phyloP scores from a whole-genome alignment of 2,113 vertebrate species.

The Sylvicapra grimmia region DNA sequence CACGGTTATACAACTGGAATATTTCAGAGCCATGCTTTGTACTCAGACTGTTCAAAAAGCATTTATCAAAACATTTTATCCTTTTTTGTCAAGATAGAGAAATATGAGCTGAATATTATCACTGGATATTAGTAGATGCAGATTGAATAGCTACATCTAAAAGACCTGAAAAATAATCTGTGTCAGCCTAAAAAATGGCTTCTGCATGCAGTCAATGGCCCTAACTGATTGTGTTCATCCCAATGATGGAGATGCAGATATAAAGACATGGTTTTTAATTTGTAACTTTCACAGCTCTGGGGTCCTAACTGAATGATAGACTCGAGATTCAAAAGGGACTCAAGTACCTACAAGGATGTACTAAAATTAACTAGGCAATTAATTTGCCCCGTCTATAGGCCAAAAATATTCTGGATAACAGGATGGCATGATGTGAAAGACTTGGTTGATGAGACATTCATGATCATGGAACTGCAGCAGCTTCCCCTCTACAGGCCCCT shows the following conservation, averaged over 20 bases:
- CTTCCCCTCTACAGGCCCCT: neutral
- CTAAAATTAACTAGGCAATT: neutral
- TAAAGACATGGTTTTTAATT: neutral
- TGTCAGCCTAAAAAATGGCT: neutral
- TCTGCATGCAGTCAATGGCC: neutral
- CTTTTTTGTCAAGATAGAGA: neutral
- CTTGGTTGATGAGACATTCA: neutral
- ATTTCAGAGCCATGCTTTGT: conserved; percentile 3
- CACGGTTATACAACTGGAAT: neutral
- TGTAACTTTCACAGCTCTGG: neutral
- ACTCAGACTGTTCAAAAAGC: neutral
- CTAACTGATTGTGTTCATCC: neutral
- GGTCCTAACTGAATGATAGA: neutral
- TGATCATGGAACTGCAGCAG: rapidly evolving
- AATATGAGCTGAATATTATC: neutral
- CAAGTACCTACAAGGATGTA: neutral
- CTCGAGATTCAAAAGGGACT: neutral
- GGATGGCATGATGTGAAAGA: neutral
- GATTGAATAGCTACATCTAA: neutral
- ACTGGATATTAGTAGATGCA: neutral
- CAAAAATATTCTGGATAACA: neutral
- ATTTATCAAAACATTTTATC: neutral
- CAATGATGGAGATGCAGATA: neutral
- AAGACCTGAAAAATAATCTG: neutral
- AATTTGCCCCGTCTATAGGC: neutral